These are phyloP conservation scores for Chaetura pelagica DNA, from an alignment of 2,113 vertebrate species.

Conservation along the genomic window DNA sequence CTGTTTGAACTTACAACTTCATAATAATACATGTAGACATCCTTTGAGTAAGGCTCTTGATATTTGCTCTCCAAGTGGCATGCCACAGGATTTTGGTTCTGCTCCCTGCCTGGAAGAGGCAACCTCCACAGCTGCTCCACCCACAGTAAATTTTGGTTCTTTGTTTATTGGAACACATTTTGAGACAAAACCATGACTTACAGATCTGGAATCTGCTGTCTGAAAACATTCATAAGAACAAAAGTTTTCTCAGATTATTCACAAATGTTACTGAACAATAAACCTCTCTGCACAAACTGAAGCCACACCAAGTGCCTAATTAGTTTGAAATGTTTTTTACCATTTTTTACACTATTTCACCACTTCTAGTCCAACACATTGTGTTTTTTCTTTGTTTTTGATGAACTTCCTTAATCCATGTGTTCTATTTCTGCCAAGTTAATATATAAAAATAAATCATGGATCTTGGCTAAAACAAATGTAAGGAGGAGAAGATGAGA, in stretches of 20 bases:
- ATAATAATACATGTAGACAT: neutral
- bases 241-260: constrained; percentile 44
- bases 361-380: neutral
- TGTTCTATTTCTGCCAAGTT: neutral
- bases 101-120: neutral
- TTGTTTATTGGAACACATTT: constrained; percentile 1
- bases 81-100: neutral
- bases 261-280: constrained; percentile 44
- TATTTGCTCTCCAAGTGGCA: neutral
- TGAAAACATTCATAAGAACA: constrained; percentile 1
- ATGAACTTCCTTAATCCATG: neutral
- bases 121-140: constrained; percentile 20
- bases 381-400: neutral
- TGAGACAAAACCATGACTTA: constrained; percentile 29
- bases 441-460: neutral
- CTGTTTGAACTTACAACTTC: neutral
- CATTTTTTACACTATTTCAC: neutral
- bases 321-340: neutral
- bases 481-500: neutral
- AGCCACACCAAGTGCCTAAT: neutral
- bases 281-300: neutral
- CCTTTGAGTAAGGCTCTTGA: neutral
- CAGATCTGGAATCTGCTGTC: constrained; percentile 32
- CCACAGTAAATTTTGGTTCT: neutral
- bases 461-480: neutral